Evolutionary conservation across 2,113 vertebrate genomes (phyloP).

Genomic region (Pycnonotus jocosus): DNA sequence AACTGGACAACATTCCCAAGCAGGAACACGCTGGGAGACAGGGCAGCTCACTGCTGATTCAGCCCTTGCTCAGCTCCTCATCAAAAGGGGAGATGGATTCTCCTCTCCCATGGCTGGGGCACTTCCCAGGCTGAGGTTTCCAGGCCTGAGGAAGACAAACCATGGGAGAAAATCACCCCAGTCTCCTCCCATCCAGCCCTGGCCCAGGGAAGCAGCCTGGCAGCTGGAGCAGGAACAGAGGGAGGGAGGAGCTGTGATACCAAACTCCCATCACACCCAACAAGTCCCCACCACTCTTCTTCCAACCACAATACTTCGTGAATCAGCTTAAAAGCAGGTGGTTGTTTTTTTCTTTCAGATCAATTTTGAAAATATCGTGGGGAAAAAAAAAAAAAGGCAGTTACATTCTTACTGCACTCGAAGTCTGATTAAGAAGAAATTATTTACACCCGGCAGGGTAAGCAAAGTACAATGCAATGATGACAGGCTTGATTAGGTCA

Average conservation of each 20-base stretch:
- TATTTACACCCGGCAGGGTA: background rate
- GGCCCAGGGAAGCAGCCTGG: background rate
- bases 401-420: background rate
- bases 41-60: background rate
- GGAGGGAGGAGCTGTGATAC: background rate
- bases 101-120: background rate
- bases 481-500: background rate
- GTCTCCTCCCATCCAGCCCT: background rate
- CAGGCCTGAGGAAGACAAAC: background rate
- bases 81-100: background rate
- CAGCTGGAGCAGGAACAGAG: background rate
- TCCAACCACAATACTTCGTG: background rate
- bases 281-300: background rate
- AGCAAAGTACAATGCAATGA: background rate
- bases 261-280: background rate
- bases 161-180: fast-evolving
- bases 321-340: background rate
- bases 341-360: background rate
- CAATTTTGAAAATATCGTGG: background rate
- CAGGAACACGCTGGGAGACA: fast-evolving
- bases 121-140: background rate
- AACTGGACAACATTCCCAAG: background rate
- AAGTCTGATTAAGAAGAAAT: background rate
- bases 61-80: background rate
- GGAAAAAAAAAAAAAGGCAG: background rate